Conservation (phyloP, 2,888 invertebrate genomes). For the Acronicta psi region DNA sequence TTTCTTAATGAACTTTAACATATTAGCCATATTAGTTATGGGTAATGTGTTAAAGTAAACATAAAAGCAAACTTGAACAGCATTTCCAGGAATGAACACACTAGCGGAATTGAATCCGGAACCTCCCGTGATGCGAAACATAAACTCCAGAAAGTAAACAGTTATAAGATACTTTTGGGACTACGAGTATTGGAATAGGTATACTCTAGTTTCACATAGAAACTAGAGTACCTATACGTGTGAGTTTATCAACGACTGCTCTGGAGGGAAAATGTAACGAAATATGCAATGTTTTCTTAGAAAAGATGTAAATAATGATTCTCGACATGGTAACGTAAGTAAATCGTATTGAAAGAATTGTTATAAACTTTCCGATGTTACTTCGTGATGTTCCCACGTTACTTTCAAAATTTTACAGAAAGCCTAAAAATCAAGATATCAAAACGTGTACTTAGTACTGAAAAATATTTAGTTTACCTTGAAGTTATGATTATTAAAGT, state of each 20-base stretch:
- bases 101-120: slow-evolving; percentile 51
- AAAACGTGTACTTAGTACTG: too few species aligned
- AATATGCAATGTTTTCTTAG: background rate
- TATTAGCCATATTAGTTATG: background rate
- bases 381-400: too few species aligned
- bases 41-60: slow-evolving; percentile 39
- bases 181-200: slow-evolving; percentile 34
- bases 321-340: background rate
- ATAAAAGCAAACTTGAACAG: slow-evolving; percentile 36
- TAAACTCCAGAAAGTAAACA: slow-evolving; percentile 51
- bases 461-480: background rate
- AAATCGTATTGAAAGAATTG: background rate
- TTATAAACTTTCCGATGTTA: background rate
- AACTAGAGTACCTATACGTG: slow-evolving; percentile 1
- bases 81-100: slow-evolving; percentile 42
- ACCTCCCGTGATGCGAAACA: slow-evolving; percentile 43
- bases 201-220: slow-evolving; percentile 13
- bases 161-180: slow-evolving; percentile 55
- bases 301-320: background rate
- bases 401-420: too few species aligned
- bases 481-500: background rate
- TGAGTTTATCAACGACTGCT: slow-evolving; percentile 4
- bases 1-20: background rate
- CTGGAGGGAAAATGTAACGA: background rate
- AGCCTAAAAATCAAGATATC: too few species aligned